Base-by-base conservation (phyloP, 35 echinoderm and acorn worm genomes). In the Lytechinus pictus region DNA sequence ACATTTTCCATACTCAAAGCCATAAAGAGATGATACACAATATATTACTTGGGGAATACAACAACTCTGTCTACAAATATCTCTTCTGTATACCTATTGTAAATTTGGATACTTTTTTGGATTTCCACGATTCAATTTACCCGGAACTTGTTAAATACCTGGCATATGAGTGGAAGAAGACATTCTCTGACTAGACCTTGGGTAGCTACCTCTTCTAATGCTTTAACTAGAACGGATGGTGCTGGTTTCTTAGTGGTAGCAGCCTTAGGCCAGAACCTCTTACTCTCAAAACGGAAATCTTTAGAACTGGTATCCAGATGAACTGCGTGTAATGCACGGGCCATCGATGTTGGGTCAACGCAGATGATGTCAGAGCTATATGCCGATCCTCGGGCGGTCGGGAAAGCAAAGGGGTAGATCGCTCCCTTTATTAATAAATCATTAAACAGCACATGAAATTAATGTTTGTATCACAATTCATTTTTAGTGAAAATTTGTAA, bases 241-340 rank as follows among this genome's bases (percentile, higher is more conserved):
- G 96, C 94, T 21, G 98, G 98, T 95, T 96, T 96, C 91, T 95
- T 97, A 8, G 54, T 71, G 13, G 71, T 86, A 28, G 88, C 53
- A 19, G 86, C 53, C 56, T 99, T 99, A 11, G 98, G 98, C 98
- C 98, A 99, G 95, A 99, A 99, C 54, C 97, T 55, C 86, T 97
- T 97, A 27, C 96, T 87, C 95, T 99, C 95, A 89, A 99, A 99
- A 53, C 95, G 92, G 86, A 99, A 99, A 9, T 97, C 94, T 52
- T 97, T 97, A 27, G 96, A 97, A 28, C 92, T 95, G 58, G 96
- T 94, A 53, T 97, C 97, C 14, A 99, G 89, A 87, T 99, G 98
- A 33, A 99, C 87, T 10, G 94, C 61, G 19, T 87, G 94, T 51
- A 99, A 89, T 4, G 96, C 96, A 24, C 86, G 87, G 28, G 93